Base-by-base conservation (phyloP, 2,888 invertebrate species). In the Lymantria dispar region DNA sequence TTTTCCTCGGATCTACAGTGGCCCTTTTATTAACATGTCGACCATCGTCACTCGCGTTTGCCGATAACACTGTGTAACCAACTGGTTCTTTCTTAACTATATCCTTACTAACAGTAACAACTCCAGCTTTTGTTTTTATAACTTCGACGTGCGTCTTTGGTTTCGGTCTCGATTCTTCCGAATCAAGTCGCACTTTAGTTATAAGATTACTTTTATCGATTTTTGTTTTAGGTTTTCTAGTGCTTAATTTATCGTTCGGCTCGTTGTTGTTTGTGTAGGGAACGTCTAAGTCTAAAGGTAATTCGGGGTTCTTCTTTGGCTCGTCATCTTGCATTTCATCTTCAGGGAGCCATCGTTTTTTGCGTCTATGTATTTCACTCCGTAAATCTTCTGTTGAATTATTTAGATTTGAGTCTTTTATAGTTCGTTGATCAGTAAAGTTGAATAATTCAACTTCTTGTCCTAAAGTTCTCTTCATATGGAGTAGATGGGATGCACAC, bases 1-100 rank as follows among this genome's bases (percentile, higher is more conserved):
- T 98, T 83, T 98, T 98, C 68, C 95, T 94, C 29, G 97, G 96
- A 83, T 96, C 96, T 41, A 96, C 93, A 1, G 94, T 94, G 8
- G 95, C 95, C 58, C 95, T 87, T 74, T 94, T 94, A 70, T 93
- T 93, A 15, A 94, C 93, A 70, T 94, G 94, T 45, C 94, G 83
- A 33, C 92, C 92, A 56, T 93, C 92, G 47, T 93, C 93, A 8
- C 84, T 92, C 1, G 81, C 87, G 51, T 92, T 92, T 8, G 84
- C 85, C 2, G 91, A 80, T 52, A 92, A 64, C 51, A 89, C 80
- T 12, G 92, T 89, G 54, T 87, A 91, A 10, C 91, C 91, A 12
- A 92, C 76, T 9, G 92, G 92, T 67, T 91, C 91, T 62, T 94
- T 94, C 76, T 93, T 93, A 56, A 93, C 93, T 69, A 93, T 92